Evolutionary conservation across 1,140 invertebrate species (phyloP).

Genomic region (Hyposmocoma kahamanoa): DNA sequence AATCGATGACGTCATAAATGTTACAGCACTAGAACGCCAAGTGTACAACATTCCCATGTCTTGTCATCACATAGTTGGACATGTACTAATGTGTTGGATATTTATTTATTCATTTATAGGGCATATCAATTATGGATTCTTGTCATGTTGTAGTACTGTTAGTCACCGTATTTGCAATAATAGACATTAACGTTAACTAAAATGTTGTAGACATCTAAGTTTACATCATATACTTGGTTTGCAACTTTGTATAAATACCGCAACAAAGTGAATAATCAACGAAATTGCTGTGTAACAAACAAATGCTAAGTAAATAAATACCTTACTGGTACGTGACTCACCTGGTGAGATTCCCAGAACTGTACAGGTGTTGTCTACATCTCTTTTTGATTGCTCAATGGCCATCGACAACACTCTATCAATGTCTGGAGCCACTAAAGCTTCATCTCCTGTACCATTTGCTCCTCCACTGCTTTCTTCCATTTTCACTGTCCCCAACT

Average conservation of each 20-base stretch:
- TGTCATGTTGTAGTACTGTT: too few relatives aligned
- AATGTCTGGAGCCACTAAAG: conserved; percentile 82
- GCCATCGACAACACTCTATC: conserved; percentile 89
- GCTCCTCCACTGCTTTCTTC: conserved; percentile 73
- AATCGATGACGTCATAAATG: conserved; percentile 48
- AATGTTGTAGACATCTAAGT: too few relatives aligned
- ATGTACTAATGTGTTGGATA: conserved; percentile 7
- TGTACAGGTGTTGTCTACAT: conserved; percentile 88
- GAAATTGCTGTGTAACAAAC: too few relatives aligned
- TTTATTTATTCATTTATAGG: too few relatives aligned
- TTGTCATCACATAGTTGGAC: conserved; percentile 9
- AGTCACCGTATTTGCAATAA: too few relatives aligned
- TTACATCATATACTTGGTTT: too few relatives aligned
- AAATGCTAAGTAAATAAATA: too few relatives aligned
- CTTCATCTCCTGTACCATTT: conserved; percentile 63
- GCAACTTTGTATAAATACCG: too few relatives aligned
- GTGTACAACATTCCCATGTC: conserved; percentile 23
- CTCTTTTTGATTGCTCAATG: conserved; percentile 88
- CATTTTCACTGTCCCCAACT: conserved; percentile 73
- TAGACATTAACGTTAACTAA: too few relatives aligned
- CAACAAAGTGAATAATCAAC: too few relatives aligned
- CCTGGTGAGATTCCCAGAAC: conserved; percentile 90
- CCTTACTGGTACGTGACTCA: too few relatives aligned
- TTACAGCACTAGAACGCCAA: conserved; percentile 21
- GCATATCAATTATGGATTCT: too few relatives aligned